Percentiles rank a stretch among this genome's conserved stretches.
Conservation (phyloP, 2,113 vertebrate species). For the Fulmarus glacialis region DNA sequence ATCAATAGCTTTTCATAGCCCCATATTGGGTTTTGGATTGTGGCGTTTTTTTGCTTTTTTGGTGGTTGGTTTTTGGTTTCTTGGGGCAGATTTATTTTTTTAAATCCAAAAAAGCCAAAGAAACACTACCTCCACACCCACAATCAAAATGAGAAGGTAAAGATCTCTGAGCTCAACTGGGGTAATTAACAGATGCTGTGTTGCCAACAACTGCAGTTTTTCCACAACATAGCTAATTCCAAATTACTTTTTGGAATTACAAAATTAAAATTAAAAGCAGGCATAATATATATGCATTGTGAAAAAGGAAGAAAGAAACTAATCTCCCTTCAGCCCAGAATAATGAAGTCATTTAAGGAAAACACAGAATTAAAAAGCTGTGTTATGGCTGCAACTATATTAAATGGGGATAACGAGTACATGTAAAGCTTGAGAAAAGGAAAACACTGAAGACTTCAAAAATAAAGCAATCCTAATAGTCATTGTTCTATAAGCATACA, state of each 20-base stretch:
- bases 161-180: neutral
- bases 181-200: neutral
- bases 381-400: neutral
- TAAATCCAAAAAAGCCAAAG: neutral
- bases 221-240: neutral
- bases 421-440: neutral
- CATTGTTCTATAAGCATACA: neutral
- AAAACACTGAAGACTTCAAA: neutral
- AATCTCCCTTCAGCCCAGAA: neutral
- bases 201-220: neutral
- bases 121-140: neutral
- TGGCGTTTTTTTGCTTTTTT: neutral
- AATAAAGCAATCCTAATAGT: neutral
- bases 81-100: too few relatives aligned
- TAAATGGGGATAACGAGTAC: neutral
- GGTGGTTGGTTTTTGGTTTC: neutral
- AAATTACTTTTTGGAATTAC: neutral
- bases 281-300: fast-evolving
- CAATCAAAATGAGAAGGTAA: neutral
- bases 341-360: neutral
- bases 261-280: neutral
- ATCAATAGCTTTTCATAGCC: neutral
- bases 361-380: neutral
- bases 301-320: neutral
- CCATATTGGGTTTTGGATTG: neutral